Evolutionary conservation across 1,140 invertebrate species (phyloP), one percentile per base, ranked within the genome.

Genomic region (Calephelis nemesis): DNA sequence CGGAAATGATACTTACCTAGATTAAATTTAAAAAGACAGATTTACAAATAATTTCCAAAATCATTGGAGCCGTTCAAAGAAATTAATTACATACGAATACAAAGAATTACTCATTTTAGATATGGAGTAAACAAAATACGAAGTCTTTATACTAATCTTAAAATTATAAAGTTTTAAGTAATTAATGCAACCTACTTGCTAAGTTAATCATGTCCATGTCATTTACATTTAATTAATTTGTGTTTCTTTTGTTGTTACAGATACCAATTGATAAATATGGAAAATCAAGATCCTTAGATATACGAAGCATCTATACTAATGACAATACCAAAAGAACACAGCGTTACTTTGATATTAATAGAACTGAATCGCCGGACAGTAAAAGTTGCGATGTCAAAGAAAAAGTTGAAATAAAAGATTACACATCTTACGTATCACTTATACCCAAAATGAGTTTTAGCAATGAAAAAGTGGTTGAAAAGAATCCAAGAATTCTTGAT

Each of bases 401-500:
- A 66, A 84, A 79, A 76, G 77, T 77, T 73, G 80, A 81, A 62
- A 63, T 80, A 71, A 86, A 84, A 54, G 87, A 86, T 63, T 81
- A 75, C 64, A 90, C 86, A 73, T 78, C 76, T 47, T 91, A 87
- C 72, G 77, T 78, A 47, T 85, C 86, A 50, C 76, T 90, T 58
- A 88, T 91, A 79, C 89, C 89, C 19, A 90, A 90, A 78, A 88
- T 91, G 82, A 90, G 79, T 69, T 79, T 85, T 63, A 87, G 77
- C 66, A 76, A 87, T 60, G 87, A 90, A 68, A 90, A 85, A 75
- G 83, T 85, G 62, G 77, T 82, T 15, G 84, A 88, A 62, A 82
- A 88, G 72, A 91, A 90, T 74, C 85, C 89, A 7, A 76, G 87
- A 72, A 91, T 91, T 69, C 74, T 89, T 69, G 89, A 91, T 75